Percentiles rank a stretch among this genome's conserved stretches.
Evolutionary conservation across 2,888 invertebrate species (phyloP).

Genomic region (Spodoptera picta): DNA sequence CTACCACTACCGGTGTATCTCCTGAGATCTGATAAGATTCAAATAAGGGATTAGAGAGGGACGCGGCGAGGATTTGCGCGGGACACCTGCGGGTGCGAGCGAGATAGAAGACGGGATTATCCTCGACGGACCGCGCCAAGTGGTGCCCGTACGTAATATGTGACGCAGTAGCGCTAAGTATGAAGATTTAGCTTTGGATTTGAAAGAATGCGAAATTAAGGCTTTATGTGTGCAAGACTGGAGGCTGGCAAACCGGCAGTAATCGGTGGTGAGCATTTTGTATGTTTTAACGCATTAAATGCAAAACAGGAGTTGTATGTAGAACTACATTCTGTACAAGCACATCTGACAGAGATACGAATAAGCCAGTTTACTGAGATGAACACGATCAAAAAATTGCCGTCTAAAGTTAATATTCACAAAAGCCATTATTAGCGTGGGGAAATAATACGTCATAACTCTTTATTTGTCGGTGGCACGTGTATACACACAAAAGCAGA

Average conservation of each 20-base stretch:
- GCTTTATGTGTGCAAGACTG: slow-evolving; percentile 39
- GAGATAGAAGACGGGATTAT: slow-evolving; percentile 83
- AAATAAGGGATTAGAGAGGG: slow-evolving; percentile 89
- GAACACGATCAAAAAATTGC: background rate
- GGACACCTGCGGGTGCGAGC: slow-evolving; percentile 71
- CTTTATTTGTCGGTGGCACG: slow-evolving; percentile 46
- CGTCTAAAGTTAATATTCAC: background rate
- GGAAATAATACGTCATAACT: slow-evolving; percentile 41
- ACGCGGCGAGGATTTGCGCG: slow-evolving; percentile 83
- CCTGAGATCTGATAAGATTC: slow-evolving; percentile 89
- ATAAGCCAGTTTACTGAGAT: too few species aligned
- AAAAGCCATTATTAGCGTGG: slow-evolving; percentile 22
- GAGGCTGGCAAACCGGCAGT: slow-evolving; percentile 8
- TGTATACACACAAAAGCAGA: slow-evolving; percentile 43
- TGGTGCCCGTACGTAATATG: slow-evolving; percentile 68
- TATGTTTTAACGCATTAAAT: slow-evolving; percentile 6
- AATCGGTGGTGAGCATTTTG: slow-evolving; percentile 8
- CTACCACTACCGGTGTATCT: slow-evolving; percentile 85
- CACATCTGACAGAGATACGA: too few species aligned
- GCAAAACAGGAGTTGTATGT: background rate
- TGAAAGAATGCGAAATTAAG: slow-evolving; percentile 58
- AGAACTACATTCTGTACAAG: background rate
- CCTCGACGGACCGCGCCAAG: slow-evolving; percentile 81
- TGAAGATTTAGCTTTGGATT: slow-evolving; percentile 65
- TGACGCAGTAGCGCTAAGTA: slow-evolving; percentile 61